phyloP scores from a whole-genome alignment of 2,113 vertebrate species.

The Atlantisia rogersi region DNA sequence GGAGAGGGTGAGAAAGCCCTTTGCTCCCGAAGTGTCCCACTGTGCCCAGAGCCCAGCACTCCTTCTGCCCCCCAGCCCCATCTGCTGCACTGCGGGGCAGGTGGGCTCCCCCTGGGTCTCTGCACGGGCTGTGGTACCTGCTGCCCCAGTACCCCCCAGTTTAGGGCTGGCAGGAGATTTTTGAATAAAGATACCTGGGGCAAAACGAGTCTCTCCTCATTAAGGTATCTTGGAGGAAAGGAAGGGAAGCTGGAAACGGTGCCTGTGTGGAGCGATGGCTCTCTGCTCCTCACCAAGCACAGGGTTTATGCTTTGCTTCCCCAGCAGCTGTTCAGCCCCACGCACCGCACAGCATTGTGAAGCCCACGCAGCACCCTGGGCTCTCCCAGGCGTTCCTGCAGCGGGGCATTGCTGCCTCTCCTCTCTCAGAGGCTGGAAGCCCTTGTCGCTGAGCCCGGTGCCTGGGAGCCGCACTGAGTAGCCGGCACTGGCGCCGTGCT shows the following conservation, averaged over 20 bases:
- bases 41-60: background rate
- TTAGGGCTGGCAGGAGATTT: background rate
- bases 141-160: too few relatives aligned
- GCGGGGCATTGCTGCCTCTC: background rate
- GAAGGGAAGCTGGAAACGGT: background rate
- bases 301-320: background rate
- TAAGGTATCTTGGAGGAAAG: background rate
- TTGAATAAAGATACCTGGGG: background rate
- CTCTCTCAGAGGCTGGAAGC: background rate
- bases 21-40: background rate
- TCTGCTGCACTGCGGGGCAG: fast-evolving
- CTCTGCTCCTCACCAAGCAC: background rate
- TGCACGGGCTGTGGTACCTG: background rate
- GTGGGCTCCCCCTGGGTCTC: background rate
- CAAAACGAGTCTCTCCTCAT: background rate
- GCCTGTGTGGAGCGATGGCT: background rate
- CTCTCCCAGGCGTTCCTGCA: background rate
- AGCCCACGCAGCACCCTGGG: background rate
- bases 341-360: fast-evolving
- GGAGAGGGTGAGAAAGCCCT: too few relatives aligned
- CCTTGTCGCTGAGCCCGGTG: background rate
- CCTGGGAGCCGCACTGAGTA: background rate
- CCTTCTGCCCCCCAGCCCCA: background rate
- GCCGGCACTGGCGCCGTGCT: background rate
- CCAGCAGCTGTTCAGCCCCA: background rate